phyloP scores from a whole-genome alignment of 2,113 vertebrate genomes.

The Upupa epops region DNA sequence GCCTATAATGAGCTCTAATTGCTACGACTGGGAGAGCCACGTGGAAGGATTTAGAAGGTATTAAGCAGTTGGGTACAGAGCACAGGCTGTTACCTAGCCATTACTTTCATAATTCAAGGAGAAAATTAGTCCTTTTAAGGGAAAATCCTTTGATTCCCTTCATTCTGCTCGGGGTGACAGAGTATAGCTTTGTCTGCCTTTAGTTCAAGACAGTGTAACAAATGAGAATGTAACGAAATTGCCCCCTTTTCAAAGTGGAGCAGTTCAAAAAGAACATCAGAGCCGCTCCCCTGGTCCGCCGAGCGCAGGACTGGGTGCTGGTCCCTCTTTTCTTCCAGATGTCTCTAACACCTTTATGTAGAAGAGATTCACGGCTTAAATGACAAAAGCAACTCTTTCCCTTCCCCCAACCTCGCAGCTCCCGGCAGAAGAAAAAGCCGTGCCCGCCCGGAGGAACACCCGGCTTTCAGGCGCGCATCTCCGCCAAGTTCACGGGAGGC shows the following conservation, averaged over 20 bases:
- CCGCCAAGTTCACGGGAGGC: background rate
- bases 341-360: constrained; percentile 56
- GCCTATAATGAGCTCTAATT: constrained; percentile 99
- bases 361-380: constrained; percentile 59
- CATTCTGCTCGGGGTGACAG: constrained; percentile 85
- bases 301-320: constrained; percentile 18
- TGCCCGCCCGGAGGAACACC: background rate
- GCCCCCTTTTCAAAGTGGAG: constrained; percentile 68
- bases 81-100: constrained; percentile 97
- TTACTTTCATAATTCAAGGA: constrained; percentile 99
- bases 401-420: background rate
- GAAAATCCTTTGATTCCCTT: constrained; percentile 89
- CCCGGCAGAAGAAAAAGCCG: background rate
- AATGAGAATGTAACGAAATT: constrained; percentile 79
- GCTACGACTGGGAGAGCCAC: constrained; percentile 94
- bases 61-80: constrained; percentile 97
- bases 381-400: constrained; percentile 49
- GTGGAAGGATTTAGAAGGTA: constrained; percentile 99
- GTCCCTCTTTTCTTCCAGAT: constrained; percentile 45
- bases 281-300: constrained; percentile 17
- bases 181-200: constrained; percentile 81
- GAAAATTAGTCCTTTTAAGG: constrained; percentile 99
- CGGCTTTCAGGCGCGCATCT: background rate
- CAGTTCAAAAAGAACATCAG: constrained; percentile 69
- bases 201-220: constrained; percentile 79